phyloP scores from a whole-genome alignment of 2,888 invertebrate genomes.

The Oscheius myriophilus region DNA sequence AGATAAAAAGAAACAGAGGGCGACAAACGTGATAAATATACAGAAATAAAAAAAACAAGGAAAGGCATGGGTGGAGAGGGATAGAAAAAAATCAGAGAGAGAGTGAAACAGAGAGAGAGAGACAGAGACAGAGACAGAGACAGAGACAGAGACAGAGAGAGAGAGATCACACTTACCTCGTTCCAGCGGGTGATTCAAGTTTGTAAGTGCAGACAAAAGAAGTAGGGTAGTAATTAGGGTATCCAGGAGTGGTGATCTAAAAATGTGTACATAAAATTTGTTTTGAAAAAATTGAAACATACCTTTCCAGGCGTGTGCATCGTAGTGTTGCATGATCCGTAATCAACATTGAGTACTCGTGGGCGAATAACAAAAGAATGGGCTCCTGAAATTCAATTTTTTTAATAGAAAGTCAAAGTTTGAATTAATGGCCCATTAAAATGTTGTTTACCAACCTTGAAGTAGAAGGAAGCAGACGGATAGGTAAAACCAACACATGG shows the following conservation, averaged over 20 bases:
- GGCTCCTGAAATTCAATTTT: too few relatives aligned
- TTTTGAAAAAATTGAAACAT: neutral
- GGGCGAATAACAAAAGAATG: neutral
- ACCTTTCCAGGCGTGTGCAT: neutral
- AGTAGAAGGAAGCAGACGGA: neutral
- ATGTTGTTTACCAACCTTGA: neutral
- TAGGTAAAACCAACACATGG: neutral
- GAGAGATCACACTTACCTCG: constrained; percentile 29
- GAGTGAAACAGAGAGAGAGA: too few relatives aligned
- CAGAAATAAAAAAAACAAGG: too few relatives aligned
- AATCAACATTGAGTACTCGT: neutral
- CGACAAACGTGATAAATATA: too few relatives aligned
- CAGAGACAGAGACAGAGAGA: too few relatives aligned
- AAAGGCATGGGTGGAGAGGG: too few relatives aligned
- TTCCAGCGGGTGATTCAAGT: constrained; percentile 28
- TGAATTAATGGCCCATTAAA: too few relatives aligned
- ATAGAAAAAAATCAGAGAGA: too few relatives aligned
- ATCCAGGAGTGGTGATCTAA: constrained; percentile 19
- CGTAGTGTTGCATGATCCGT: constrained; percentile 14
- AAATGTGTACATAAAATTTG: neutral
- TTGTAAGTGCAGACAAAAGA: constrained; percentile 12
- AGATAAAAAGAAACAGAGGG: too few relatives aligned
- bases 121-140: too few relatives aligned
- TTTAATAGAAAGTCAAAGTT: too few relatives aligned
- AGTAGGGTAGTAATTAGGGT: constrained; percentile 16